Conservation (phyloP, 1,140 invertebrate species). For the Bombyx mori region DNA sequence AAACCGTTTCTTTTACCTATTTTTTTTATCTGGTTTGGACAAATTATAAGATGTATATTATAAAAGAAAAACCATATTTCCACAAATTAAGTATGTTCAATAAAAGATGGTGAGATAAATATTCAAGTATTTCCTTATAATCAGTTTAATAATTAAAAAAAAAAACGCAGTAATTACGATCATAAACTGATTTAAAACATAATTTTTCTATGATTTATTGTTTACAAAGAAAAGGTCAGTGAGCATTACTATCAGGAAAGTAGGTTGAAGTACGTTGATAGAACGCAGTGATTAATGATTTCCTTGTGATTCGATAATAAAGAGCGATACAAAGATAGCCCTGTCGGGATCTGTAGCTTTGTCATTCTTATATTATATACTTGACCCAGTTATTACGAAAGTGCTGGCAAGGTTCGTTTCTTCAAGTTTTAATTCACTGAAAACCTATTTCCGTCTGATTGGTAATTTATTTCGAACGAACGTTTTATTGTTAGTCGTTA, state of each 20-base stretch:
- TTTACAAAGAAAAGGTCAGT: slow-evolving; percentile 18
- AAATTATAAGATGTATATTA: no score
- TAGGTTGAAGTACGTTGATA: slow-evolving; percentile 20
- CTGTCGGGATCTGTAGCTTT: slow-evolving; percentile 20
- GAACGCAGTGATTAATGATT: slow-evolving; percentile 32
- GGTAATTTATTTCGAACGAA: slow-evolving; percentile 14
- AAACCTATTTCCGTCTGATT: slow-evolving; percentile 24
- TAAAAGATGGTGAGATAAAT: background rate
- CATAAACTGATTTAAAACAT: no score
- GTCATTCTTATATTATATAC: slow-evolving; percentile 39
- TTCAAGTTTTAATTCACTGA: slow-evolving; percentile 28
- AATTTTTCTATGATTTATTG: slow-evolving; percentile 8
- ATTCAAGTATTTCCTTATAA: background rate
- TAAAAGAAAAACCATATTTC: no score
- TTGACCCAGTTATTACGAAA: slow-evolving; percentile 47
- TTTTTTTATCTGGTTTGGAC: no score
- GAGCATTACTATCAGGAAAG: slow-evolving; percentile 18
- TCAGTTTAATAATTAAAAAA: no score
- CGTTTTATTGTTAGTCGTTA: slow-evolving; percentile 3
- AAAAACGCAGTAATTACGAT: no score
- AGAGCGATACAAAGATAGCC: slow-evolving; percentile 30
- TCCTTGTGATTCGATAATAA: slow-evolving; percentile 40
- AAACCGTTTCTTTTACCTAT: no score
- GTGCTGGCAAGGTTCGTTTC: slow-evolving; percentile 26
- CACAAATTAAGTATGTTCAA: no score